Base-by-base conservation (phyloP, 2,113 vertebrate genomes). In the Naja naja region DNA sequence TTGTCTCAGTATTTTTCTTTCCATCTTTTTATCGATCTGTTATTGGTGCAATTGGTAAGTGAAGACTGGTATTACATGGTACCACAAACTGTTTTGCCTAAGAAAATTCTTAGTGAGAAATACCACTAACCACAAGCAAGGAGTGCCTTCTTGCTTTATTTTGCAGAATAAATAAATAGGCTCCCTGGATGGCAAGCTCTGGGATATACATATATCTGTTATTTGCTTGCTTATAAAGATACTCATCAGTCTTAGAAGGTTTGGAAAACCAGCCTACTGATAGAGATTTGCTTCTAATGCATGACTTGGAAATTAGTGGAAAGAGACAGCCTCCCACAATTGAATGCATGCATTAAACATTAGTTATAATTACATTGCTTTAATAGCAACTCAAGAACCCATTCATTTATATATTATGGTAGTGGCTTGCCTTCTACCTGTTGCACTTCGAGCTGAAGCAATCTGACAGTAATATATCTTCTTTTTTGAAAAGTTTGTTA, bases 321-420 rank as follows among this genome's bases (percentile, higher is more conserved):
- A 34, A 89, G 2, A 12, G 1, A 20, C 10, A 39, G 10, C 92
- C 93, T 96, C 22, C 55, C n/a, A 64, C 88, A 93, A 90, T 9
- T 87, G 74, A 93, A 90, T 60, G 54, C n/a, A 87, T 91, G 39
- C 27, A 2, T 93, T 94, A 94, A 81, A 86, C 92, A 91, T 85
- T 87, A 87, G 14, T 0, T 12, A 88, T 54, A 94, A 94, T 96
- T 4, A 1, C 39, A 93, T 25, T 11, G 92, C 89, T 92, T 93
- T 91, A 85, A 91, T 74, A 56, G 87, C 0, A 10, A 91, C 90
- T 92, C 55, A 95, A 90, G 89, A 89, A 14, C 34, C 92, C 54
- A 58, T 1, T 88, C 14, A 18, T 91, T 88, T 16, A 88, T 93
- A 64, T 94, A 1, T 94, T 95, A 60, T 95, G n/a, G 43, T 91